phyloP scores from a whole-genome alignment of 2,113 vertebrate genomes.

The Neopipo cinnamomea region DNA sequence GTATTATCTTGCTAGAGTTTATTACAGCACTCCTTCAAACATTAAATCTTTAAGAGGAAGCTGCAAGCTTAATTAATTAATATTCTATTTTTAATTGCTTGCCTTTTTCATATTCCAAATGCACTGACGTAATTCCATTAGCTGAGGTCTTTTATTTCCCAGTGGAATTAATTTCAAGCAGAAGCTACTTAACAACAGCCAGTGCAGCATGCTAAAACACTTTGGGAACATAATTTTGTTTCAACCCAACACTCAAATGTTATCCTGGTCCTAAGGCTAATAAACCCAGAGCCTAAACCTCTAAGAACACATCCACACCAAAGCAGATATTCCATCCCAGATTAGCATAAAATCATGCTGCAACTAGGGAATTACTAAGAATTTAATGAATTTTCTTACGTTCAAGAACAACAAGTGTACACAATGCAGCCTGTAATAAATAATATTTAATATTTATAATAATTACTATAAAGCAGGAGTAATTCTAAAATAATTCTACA shows the following conservation, averaged over 20 bases:
- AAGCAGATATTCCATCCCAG: background rate
- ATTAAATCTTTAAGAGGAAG: conserved; percentile 33
- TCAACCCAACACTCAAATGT: background rate
- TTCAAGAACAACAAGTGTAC: background rate
- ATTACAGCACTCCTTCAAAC: conserved; percentile 22
- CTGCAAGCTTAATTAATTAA: conserved; percentile 33
- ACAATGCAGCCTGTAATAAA: background rate
- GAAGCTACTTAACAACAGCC: background rate
- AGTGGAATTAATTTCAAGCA: conserved; percentile 10
- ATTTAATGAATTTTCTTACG: background rate
- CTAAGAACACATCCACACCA: background rate
- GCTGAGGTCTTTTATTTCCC: background rate
- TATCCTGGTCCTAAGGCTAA: background rate
- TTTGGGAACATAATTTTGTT: background rate
- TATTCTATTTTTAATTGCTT: conserved; percentile 44
- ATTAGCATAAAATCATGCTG: background rate
- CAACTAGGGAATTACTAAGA: background rate
- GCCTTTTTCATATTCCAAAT: conserved; percentile 15
- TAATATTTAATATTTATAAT: background rate
- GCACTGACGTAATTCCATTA: conserved; percentile 7
- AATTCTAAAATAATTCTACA: background rate
- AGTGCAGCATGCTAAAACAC: background rate
- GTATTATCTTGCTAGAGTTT: conserved; percentile 4
- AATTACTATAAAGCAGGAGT: background rate
- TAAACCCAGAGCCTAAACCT: background rate